Percentiles rank a stretch among this genome's conserved stretches.
Evolutionary conservation across 2,888 invertebrate genomes (phyloP).

Genomic region (Chaetogeoica ovagalla): DNA sequence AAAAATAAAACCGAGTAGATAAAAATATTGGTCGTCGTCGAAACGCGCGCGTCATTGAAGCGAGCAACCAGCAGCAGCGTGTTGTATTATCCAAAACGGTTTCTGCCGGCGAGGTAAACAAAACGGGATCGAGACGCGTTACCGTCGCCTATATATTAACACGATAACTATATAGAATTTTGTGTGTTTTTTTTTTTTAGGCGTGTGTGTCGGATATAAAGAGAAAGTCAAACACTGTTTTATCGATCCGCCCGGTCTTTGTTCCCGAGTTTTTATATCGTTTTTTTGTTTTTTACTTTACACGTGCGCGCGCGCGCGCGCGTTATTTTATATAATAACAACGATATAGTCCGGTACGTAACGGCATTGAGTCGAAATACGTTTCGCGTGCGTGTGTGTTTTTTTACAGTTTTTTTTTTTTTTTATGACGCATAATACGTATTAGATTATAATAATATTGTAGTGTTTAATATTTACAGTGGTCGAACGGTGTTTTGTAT

Average conservation of each 20-base stretch:
- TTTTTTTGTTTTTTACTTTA: background rate
- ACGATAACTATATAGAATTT: background rate
- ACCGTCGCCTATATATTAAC: background rate
- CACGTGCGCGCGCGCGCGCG: background rate
- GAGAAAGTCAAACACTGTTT: slow-evolving; percentile 36
- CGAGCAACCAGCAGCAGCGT: too few species aligned
- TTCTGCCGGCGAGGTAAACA: slow-evolving; percentile 21
- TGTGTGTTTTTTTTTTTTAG: background rate
- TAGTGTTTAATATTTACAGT: too few species aligned
- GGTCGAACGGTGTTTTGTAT: slow-evolving; percentile 16
- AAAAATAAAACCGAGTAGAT: too few species aligned
- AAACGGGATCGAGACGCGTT: slow-evolving; percentile 9
- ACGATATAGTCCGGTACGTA: background rate
- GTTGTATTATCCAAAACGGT: background rate
- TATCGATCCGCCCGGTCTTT: slow-evolving; percentile 40
- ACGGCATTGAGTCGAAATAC: slow-evolving; percentile 7
- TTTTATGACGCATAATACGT: too few species aligned
- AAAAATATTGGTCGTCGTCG: slow-evolving; percentile 41
- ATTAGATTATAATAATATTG: too few species aligned
- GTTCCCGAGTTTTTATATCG: slow-evolving; percentile 29
- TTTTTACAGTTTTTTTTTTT: background rate
- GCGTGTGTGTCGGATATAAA: slow-evolving; percentile 18
- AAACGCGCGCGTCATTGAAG: slow-evolving; percentile 19
- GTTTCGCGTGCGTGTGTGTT: slow-evolving; percentile 5
- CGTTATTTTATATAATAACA: background rate